Evolutionary conservation across 2,113 vertebrate genomes (phyloP), one percentile per base, ranked within the genome.

Genomic region (Sciurus niger): DNA sequence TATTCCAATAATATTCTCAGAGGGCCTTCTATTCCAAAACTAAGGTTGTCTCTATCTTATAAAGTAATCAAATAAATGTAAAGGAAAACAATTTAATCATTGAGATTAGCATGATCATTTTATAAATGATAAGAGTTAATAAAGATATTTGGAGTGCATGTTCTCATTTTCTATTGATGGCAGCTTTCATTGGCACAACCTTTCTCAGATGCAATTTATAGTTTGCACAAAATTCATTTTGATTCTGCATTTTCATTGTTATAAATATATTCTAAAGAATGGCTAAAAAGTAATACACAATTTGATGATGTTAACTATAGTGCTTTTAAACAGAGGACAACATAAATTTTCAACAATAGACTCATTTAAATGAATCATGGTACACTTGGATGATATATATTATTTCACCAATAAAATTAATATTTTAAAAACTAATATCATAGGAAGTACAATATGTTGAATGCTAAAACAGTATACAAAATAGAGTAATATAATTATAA

Each of bases 181-280:
- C 3, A 79, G 13, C 46, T 67, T 73, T 67, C 43, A 79, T 24
- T 53, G 40, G 55, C 73, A 65, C 53, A 85, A 88, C 24, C 6
- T 46, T 82, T 82, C 40, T 67, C 53, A 51, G 20, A 46, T 40
- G n/a, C 13, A 90, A 74, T 96, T 86, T 90, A 32, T 30, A 90
- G n/a, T 67, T 90, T 74, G 46, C 51, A 68, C 53, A 82, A 67
- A 48, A 51, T 78, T 73, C 14, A 18, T 4, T 84, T 76, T 74
- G 37, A 53, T 24, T 80, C 14, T 32, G 48, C 48, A 70, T 84
- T 90, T 85, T 48, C 80, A 55, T 78, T 89, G 63, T 89, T 73
- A 84, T 65, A 93, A 63, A 46, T 72, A 17, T 84, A 79, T 74
- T 90, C n/a, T 55, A 55, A 90, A 78, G 88, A 83, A 84, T 88